A percentile compares a stretch with the other conserved stretches of the same genome.
phyloP scores from a whole-genome alignment of 2,797 vertebrate species.

The Hemitrygon akajei region DNA sequence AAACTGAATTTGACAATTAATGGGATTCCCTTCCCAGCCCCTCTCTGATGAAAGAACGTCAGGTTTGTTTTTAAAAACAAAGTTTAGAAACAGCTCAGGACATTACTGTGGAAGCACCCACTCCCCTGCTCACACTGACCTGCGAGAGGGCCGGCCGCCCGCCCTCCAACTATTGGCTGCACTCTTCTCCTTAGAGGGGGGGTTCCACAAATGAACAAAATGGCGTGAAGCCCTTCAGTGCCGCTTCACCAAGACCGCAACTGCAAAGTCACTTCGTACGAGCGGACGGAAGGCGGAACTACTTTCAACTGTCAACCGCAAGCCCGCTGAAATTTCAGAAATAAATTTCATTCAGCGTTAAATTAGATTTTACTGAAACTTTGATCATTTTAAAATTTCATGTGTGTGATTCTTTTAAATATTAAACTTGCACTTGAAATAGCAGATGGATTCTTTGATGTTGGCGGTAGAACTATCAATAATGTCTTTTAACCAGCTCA shows the following conservation, averaged over 20 bases:
- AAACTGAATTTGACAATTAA: background rate
- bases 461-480: background rate
- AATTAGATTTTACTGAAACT: background rate
- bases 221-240: constrained; percentile 22
- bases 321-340: background rate
- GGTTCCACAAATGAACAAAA: constrained; percentile 38
- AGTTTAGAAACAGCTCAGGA: background rate
- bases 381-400: background rate
- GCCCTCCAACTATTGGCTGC: constrained; percentile 34
- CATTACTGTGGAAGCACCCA: background rate
- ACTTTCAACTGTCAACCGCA: background rate
- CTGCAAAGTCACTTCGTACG: background rate
- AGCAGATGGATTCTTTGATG: background rate
- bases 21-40: no score
- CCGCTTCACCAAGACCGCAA: background rate
- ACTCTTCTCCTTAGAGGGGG: constrained; percentile 36
- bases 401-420: background rate
- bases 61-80: no score
- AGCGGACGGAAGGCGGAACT: background rate
- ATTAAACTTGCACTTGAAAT: no score
- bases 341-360: background rate
- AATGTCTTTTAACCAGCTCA: no score
- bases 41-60: no score
- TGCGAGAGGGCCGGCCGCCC: background rate
- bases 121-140: constrained; percentile 32